These are phyloP conservation scores for Drosophila engyochracea DNA, from an alignment of 2,888 invertebrate species.

Conservation along the genomic window DNA sequence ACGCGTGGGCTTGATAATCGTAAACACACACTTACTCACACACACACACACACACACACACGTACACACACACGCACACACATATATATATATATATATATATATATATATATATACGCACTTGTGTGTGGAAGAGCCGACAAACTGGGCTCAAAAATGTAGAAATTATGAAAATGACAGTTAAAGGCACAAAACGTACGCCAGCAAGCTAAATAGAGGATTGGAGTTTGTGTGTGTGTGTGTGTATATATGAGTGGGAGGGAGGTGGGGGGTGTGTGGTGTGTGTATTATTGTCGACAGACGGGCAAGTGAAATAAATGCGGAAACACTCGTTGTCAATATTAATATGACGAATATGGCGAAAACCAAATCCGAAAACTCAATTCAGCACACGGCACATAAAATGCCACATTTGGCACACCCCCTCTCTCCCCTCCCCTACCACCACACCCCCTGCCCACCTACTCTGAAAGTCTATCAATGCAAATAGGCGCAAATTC, in stretches of 20 bases:
- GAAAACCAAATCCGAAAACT: constrained; percentile 81
- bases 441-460: no score
- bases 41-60: not conserved
- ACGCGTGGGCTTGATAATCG: no score
- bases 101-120: constrained; percentile 1
- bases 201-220: constrained; percentile 7
- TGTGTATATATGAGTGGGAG: not conserved
- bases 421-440: no score
- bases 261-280: not conserved
- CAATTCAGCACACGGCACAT: constrained; percentile 79
- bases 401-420: constrained; percentile 73
- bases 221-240: not conserved
- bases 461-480: constrained; percentile 20
- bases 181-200: constrained; percentile 75
- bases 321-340: constrained; percentile 82
- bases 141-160: constrained; percentile 77
- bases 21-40: not conserved
- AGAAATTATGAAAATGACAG: constrained; percentile 82
- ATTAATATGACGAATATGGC: constrained; percentile 83
- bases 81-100: no score
- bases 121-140: constrained; percentile 38
- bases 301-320: constrained; percentile 79
- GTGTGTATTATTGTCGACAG: constrained; percentile 34
- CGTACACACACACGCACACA: not conserved
- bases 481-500: constrained; percentile 78